Evolutionary conservation across 1,140 invertebrate species (phyloP).

Genomic region (Oedothorax gibbosus): DNA sequence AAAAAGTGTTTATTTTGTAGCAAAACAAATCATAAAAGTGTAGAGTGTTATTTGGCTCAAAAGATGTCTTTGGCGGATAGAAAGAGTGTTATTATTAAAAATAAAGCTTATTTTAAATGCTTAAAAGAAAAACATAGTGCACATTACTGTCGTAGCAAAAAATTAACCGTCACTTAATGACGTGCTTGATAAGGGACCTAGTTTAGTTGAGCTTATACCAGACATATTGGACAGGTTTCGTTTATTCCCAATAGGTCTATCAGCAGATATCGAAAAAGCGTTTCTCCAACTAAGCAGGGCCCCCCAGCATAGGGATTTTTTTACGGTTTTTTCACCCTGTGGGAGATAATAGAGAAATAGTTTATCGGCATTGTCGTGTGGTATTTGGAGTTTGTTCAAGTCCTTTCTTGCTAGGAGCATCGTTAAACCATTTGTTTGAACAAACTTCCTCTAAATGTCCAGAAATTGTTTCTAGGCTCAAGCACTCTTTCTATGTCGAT

Average conservation of each 20-base stretch:
- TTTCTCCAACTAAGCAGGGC: background rate
- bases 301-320: background rate
- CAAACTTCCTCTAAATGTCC: background rate
- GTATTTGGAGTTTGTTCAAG: background rate
- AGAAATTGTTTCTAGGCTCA: background rate
- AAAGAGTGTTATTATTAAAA: background rate
- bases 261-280: background rate
- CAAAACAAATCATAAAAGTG: no score
- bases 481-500: background rate
- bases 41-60: background rate
- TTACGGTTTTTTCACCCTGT: background rate
- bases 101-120: background rate
- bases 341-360: background rate
- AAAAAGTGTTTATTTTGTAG: no score
- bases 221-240: background rate
- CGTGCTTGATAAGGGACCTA: background rate
- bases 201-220: slow-evolving; percentile 1
- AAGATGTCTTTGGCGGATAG: background rate
- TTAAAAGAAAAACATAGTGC: no score
- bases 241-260: background rate
- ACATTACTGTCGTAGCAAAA: background rate
- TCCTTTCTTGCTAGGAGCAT: slow-evolving; percentile 5
- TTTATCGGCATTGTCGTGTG: background rate
- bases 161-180: background rate
- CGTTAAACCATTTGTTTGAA: background rate